These are phyloP conservation scores for Orthosia gracilis DNA, from an alignment of 2,888 invertebrate species.

Conservation along the genomic window DNA sequence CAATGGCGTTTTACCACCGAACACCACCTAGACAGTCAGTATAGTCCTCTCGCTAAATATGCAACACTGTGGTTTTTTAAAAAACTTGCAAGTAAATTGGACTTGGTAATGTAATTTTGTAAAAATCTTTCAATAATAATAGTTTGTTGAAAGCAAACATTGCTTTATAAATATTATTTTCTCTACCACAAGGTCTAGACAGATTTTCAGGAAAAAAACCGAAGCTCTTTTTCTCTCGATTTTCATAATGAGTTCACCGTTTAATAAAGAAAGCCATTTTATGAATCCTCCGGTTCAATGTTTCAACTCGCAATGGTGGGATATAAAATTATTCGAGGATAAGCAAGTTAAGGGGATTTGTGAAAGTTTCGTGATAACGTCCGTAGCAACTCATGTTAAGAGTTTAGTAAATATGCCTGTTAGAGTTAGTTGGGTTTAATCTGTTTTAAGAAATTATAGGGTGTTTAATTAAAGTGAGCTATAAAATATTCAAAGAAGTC, in stretches of 20 bases:
- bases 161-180: background rate
- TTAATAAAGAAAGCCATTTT: background rate
- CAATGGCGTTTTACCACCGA: too few relatives aligned
- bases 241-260: slow-evolving; percentile 1
- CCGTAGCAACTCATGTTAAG: background rate
- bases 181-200: background rate
- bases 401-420: background rate
- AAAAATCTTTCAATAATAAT: background rate
- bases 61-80: background rate
- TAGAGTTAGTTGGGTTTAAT: background rate
- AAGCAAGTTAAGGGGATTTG: background rate
- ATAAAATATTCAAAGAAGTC: background rate
- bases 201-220: background rate
- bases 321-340: slow-evolving; percentile 12
- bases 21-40: too few relatives aligned
- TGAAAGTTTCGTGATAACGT: slow-evolving; percentile 4
- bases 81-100: background rate
- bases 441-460: background rate
- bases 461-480: background rate
- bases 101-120: too few relatives aligned
- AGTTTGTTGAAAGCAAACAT: background rate
- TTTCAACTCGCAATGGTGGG: background rate
- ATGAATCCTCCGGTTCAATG: background rate
- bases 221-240: background rate
- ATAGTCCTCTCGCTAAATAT: too few relatives aligned